Evolutionary conservation across 2,888 invertebrate genomes (phyloP), one percentile per base, ranked within the genome.

Genomic region (Ectemnius lituratus): DNA sequence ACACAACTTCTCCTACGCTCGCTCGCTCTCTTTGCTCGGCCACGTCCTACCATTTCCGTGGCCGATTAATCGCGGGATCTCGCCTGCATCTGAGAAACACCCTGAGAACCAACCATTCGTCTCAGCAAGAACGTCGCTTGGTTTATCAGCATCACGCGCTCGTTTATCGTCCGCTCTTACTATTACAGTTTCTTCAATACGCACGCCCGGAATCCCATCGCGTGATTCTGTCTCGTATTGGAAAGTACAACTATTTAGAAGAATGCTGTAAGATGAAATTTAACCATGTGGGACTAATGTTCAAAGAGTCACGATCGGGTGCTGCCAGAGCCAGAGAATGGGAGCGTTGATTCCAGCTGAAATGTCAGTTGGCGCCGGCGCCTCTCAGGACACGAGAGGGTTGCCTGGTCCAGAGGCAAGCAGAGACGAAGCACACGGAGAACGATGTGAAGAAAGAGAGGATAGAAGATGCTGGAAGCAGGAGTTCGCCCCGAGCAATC

Each of bases 51-150:
- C 71, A 75, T 79, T 79, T 77, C 74, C 75, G 70, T 66, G 64
- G 62, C 59, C 84, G 82, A 82, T 82, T 84, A 82, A 82, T 82
- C 82, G 84, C 76, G 49, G 8, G 58, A 72, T 69, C 73, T 63
- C 47, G 70, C 27, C 18, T 56, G 64, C 52, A 64, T 16, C 16
- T 13, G 52, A 52, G 52, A 37, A 37, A 37, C 37, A 37, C 37
- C 37, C 37, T 11, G 37, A 37, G 8, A 37, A 37, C 37, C 1
- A 52, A 52, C 52, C 52, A 52, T 52, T 52, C 52, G 52, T 52
- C 52, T 52, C 16, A 4, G 52, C 11, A 13, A 11, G n/a, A 16
- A 14, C n/a, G 52, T 16, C 4, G 52, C 52, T 13, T 11, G 37
- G 8, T 37, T 8, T 2, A 37, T 37, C 37, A 58, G 58, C 8